These are phyloP conservation scores for Siniperca undulata DNA, from an alignment of 2,797 vertebrate genomes.

Conservation along the genomic window DNA sequence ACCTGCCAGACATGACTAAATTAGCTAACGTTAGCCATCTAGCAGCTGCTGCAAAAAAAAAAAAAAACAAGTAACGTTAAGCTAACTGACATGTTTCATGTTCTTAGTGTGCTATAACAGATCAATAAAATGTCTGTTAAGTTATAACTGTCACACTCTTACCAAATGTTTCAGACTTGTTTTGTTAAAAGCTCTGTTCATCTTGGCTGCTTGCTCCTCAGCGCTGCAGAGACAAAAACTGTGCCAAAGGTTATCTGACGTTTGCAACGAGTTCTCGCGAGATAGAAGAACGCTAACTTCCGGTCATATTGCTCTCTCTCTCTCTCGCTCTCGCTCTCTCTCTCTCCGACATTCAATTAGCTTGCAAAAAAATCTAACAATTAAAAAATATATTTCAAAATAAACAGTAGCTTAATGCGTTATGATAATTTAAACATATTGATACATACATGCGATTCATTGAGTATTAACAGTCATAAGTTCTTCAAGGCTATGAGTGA, in stretches of 20 bases:
- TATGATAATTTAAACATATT: not conserved
- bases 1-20: not conserved
- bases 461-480: not conserved
- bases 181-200: slow-evolving; percentile 78
- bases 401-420: not conserved
- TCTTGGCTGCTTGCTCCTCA: slow-evolving; percentile 50
- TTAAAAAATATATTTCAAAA: not conserved
- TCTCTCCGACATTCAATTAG: not conserved
- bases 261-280: slow-evolving; percentile 66
- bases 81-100: not conserved
- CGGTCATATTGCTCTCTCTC: not conserved
- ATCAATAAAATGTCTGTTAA: not conserved
- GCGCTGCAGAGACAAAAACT: slow-evolving; percentile 26
- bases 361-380: not conserved
- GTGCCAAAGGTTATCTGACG: slow-evolving; percentile 69
- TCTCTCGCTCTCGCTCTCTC: not conserved
- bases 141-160: slow-evolving; percentile 29
- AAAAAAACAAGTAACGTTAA: not conserved
- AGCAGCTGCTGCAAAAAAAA: slow-evolving; percentile 13
- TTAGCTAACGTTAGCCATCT: slow-evolving; percentile 11
- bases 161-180: slow-evolving; percentile 76
- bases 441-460: not conserved
- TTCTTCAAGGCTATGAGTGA: not conserved
- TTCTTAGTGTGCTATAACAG: not conserved
- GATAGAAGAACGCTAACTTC: slow-evolving; percentile 29